phyloP scores from a whole-genome alignment of 2,797 vertebrate genomes.

The Pipistrellus pygmaeus region DNA sequence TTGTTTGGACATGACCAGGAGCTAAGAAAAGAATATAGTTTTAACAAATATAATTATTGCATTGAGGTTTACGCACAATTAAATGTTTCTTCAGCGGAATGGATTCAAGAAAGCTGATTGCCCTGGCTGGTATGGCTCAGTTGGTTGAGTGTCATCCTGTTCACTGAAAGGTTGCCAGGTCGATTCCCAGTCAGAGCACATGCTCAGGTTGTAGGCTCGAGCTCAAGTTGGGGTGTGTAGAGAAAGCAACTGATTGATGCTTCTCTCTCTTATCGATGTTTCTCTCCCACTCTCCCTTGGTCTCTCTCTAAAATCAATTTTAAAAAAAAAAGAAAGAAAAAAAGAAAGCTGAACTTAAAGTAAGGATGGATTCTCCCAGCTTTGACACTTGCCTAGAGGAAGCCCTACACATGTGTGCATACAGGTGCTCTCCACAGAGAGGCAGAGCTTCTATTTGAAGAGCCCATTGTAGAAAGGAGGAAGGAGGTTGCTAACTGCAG shows the following conservation, averaged over 20 bases:
- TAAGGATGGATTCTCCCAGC: background rate
- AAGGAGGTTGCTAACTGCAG: background rate
- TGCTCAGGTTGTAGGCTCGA: background rate
- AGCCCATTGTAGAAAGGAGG: background rate
- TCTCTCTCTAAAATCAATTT: background rate
- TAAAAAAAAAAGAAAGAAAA: background rate
- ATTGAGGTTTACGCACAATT: background rate
- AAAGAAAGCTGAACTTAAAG: background rate
- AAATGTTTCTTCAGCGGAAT: background rate
- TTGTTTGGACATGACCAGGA: background rate
- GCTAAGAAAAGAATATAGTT: background rate
- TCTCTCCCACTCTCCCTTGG: background rate
- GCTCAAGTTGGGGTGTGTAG: too few relatives aligned
- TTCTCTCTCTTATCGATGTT: background rate
- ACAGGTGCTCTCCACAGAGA: background rate
- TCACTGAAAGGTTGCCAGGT: background rate
- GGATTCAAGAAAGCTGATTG: background rate
- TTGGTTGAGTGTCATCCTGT: background rate
- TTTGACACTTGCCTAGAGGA: background rate
- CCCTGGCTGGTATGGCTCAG: background rate
- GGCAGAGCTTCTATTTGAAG: background rate
- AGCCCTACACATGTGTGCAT: fast-evolving
- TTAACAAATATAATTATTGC: background rate
- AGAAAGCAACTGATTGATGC: background rate
- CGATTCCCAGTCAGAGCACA: background rate